Percentiles rank a stretch among this genome's conserved stretches.
Conservation (phyloP, 2,113 vertebrate genomes). For the Callorhinus ursinus region DNA sequence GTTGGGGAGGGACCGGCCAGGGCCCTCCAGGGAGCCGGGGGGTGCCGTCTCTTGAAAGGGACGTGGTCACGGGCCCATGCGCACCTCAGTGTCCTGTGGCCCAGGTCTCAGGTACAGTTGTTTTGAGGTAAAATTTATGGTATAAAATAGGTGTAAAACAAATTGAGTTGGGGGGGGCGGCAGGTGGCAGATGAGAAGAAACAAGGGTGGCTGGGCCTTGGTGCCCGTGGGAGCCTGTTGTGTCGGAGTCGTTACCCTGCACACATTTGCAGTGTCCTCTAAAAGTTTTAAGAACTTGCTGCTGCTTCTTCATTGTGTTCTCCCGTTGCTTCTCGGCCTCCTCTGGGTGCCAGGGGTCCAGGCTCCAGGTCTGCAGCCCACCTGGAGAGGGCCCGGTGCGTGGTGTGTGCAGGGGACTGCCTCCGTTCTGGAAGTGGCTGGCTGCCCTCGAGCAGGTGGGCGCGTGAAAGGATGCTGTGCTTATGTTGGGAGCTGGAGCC, state of each 20-base stretch:
- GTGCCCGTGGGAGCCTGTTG: neutral
- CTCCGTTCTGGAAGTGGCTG: neutral
- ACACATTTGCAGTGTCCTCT: neutral
- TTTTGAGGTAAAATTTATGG: neutral
- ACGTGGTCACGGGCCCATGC: neutral
- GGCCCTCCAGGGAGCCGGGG: neutral
- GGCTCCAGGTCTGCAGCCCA: neutral
- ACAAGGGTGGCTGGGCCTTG: too few relatives aligned
- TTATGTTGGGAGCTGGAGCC: neutral
- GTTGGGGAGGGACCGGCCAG: neutral
- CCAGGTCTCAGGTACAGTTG: neutral
- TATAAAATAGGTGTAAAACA: neutral
- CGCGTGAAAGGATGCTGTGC: rapidly evolving
- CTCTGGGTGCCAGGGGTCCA: too few relatives aligned
- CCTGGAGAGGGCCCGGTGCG: neutral
- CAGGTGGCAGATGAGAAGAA: too few relatives aligned
- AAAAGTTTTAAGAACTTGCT: neutral
- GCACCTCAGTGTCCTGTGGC: too few relatives aligned
- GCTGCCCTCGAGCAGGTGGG: neutral
- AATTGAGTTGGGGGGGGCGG: too few relatives aligned
- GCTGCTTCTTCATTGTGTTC: neutral
- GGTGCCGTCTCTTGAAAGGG: neutral
- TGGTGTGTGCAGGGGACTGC: too few relatives aligned
- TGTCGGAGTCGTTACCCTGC: neutral
- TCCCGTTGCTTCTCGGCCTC: neutral